Percentiles rank a stretch among this genome's conserved stretches.
phyloP scores from a whole-genome alignment of 2,113 vertebrate genomes.

The Cryptotis parvus region DNA sequence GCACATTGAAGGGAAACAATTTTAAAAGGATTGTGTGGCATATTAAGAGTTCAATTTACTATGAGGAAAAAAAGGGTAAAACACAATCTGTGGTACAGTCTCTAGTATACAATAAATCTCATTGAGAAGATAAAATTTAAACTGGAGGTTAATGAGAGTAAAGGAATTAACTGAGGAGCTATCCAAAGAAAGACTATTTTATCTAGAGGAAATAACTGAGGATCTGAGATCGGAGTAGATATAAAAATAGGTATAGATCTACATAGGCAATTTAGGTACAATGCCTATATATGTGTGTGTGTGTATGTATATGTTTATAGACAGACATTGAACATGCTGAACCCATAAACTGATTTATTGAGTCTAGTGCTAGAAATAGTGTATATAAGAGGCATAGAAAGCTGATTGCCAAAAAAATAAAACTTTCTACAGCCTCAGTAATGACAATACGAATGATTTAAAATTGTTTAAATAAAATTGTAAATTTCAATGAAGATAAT shows the following conservation, averaged over 20 bases:
- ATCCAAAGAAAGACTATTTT: background rate
- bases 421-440: background rate
- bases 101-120: background rate
- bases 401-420: too few species aligned
- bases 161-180: background rate
- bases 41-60: background rate
- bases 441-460: background rate
- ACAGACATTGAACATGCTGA: background rate
- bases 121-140: background rate
- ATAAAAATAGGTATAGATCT: too few species aligned
- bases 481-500: conserved; percentile 1
- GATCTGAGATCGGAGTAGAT: background rate
- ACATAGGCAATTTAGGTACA: too few species aligned
- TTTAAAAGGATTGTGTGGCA: background rate
- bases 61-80: background rate
- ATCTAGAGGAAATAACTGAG: background rate
- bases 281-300: background rate
- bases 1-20: background rate
- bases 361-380: background rate
- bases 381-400: background rate
- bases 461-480: background rate
- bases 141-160: background rate
- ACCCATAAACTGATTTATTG: background rate
- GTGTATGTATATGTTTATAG: background rate
- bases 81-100: background rate